phyloP scores from a whole-genome alignment of 2,888 invertebrate species.

The Julus scanicus region DNA sequence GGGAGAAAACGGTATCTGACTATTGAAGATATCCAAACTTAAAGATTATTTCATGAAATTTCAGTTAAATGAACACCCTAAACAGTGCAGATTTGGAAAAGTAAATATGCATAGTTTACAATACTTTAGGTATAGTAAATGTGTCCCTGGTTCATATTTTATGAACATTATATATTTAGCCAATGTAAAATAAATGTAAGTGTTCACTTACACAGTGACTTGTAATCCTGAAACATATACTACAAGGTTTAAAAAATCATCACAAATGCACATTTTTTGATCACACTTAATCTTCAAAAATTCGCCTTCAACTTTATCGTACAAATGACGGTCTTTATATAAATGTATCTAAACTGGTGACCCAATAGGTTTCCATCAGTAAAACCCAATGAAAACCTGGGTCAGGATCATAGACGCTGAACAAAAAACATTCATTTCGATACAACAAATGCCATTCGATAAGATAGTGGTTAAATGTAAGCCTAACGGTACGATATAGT shows the following conservation, averaged over 20 bases:
- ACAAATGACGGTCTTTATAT: slow-evolving; percentile 13
- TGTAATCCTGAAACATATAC: background rate
- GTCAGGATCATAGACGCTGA: background rate
- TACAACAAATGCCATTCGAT: slow-evolving; percentile 29
- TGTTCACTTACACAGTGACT: background rate
- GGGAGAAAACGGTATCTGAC: too few species aligned
- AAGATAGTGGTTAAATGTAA: background rate
- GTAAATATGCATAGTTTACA: too few species aligned
- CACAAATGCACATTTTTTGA: background rate
- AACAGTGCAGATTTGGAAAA: too few species aligned
- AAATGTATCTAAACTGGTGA: slow-evolving; percentile 30
- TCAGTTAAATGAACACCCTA: too few species aligned
- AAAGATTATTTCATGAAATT: too few species aligned
- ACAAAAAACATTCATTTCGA: background rate
- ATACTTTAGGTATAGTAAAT: background rate
- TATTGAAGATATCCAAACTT: too few species aligned
- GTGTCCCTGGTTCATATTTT: background rate
- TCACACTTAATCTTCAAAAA: background rate
- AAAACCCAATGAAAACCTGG: slow-evolving; percentile 21
- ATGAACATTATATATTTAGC: too few species aligned
- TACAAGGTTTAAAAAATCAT: background rate
- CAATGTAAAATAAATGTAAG: too few species aligned
- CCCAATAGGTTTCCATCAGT: slow-evolving; percentile 2
- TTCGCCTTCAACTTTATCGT: background rate
- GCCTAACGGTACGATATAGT: background rate